phyloP scores from a whole-genome alignment of 92 coral and sea anemone genomes.

The Plumapathes pennacea region DNA sequence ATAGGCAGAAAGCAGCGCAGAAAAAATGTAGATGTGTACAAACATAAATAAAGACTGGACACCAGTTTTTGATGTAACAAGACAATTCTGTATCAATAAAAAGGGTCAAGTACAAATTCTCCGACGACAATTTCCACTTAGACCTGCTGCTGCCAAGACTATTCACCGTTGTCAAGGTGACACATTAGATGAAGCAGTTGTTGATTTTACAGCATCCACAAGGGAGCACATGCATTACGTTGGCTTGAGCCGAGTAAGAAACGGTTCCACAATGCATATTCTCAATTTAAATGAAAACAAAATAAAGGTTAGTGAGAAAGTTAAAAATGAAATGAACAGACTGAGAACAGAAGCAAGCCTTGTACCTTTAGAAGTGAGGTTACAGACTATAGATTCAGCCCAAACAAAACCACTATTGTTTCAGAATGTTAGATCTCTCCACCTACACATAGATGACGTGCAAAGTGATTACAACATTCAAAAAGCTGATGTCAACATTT shows the following conservation, averaged over 20 bases:
- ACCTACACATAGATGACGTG: conserved; percentile 47
- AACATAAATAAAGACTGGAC: conserved; percentile 31
- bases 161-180: conserved; percentile 61
- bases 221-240: conserved; percentile 56
- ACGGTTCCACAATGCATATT: conserved; percentile 32
- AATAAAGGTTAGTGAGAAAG: conserved; percentile 37
- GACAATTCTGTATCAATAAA: conserved; percentile 37
- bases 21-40: conserved; percentile 43
- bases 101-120: conserved; percentile 27
- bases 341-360: conserved; percentile 30
- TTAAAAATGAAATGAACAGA: conserved; percentile 32
- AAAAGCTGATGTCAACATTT: conserved; percentile 61
- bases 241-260: conserved; percentile 41
- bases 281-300: conserved; percentile 34
- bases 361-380: conserved; percentile 6
- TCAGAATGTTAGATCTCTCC: conserved; percentile 71
- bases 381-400: neutral
- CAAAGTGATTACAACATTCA: conserved; percentile 49
- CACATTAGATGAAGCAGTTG: conserved; percentile 45
- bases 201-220: conserved; percentile 34
- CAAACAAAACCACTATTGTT: conserved; percentile 31
- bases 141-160: conserved; percentile 55
- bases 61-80: conserved; percentile 40
- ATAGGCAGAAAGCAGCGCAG: conserved; percentile 40
- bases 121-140: conserved; percentile 42